Evolutionary conservation across 92 coral and sea anemone genomes (phyloP).

Genomic region (Meandrina meandrites): DNA sequence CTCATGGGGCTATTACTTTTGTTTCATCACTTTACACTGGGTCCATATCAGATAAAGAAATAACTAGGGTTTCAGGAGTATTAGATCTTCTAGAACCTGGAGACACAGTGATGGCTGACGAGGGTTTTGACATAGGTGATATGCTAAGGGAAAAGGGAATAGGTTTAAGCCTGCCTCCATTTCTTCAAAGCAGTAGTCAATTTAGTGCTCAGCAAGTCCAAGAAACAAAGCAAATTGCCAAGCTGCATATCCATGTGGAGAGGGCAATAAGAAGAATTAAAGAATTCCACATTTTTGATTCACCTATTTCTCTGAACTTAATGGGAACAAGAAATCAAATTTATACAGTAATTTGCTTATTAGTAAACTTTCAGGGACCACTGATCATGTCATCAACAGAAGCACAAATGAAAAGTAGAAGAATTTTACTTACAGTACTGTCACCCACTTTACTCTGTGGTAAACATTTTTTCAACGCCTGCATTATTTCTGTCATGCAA

Average conservation of each 20-base stretch:
- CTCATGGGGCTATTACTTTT: conserved; percentile 59
- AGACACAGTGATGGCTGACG: conserved; percentile 61
- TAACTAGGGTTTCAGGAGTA: conserved; percentile 50
- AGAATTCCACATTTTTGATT: conserved; percentile 54
- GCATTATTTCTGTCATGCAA: too few relatives aligned
- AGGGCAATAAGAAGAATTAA: conserved; percentile 55
- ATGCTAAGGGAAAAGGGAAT: conserved; percentile 20
- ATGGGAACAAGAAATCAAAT: conserved; percentile 52
- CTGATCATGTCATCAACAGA: conserved; percentile 3
- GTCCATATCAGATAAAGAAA: conserved; percentile 53
- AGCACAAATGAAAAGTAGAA: too few relatives aligned
- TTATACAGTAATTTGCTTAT: conserved; percentile 56
- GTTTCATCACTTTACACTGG: conserved; percentile 55
- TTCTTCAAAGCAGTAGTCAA: conserved; percentile 41
- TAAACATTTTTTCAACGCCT: too few relatives aligned
- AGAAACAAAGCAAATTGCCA: conserved; percentile 63
- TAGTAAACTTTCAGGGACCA: conserved; percentile 46
- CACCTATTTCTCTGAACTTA: conserved; percentile 32
- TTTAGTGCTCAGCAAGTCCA: conserved; percentile 46
- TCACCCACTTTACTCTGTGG: too few relatives aligned
- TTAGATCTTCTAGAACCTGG: conserved; percentile 51
- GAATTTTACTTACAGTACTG: too few relatives aligned
- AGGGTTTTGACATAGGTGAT: conserved; percentile 46
- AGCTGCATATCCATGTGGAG: conserved; percentile 63
- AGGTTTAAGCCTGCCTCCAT: conserved; percentile 53